Percentiles rank a stretch among this genome's conserved stretches.
Conservation (phyloP, 2,797 vertebrate genomes). For the Cossypha niveicapilla region DNA sequence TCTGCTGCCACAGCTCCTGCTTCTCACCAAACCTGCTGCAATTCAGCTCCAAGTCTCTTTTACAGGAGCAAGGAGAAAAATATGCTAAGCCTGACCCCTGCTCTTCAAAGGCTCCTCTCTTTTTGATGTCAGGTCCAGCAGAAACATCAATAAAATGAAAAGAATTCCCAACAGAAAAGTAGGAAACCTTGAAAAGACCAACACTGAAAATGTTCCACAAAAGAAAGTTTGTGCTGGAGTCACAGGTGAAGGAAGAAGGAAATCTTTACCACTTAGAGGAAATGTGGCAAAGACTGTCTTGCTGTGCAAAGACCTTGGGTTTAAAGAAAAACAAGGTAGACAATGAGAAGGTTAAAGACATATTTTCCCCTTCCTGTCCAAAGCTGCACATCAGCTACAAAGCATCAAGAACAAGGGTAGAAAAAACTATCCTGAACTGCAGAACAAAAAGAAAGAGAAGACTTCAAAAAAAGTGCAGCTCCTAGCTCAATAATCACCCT, state of each 20-base stretch:
- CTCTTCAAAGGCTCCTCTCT: background rate
- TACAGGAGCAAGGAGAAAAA: background rate
- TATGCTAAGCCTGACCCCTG: background rate
- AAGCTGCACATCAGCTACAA: background rate
- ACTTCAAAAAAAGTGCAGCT: background rate
- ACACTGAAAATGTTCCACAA: conserved; percentile 15
- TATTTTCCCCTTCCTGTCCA: background rate
- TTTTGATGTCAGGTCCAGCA: conserved; percentile 14
- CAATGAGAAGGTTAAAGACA: background rate
- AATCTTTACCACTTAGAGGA: conserved; percentile 36
- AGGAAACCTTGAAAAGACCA: conserved; percentile 43
- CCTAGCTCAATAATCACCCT: background rate
- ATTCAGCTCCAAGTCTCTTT: background rate
- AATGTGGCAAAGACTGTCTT: background rate
- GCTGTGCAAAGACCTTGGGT: conserved; percentile 9
- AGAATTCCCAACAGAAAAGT: conserved; percentile 18
- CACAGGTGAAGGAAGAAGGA: conserved; percentile 46
- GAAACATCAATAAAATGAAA: conserved; percentile 43
- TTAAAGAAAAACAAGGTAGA: background rate
- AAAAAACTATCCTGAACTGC: background rate
- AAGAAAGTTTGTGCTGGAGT: conserved; percentile 25
- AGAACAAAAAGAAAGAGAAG: background rate
- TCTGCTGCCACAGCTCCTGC: background rate
- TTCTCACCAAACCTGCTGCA: background rate
- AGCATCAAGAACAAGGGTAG: background rate